Evolutionary conservation across 2,888 invertebrate species (phyloP), one percentile per base, ranked within the genome.

Genomic region (Drosophila formosana): DNA sequence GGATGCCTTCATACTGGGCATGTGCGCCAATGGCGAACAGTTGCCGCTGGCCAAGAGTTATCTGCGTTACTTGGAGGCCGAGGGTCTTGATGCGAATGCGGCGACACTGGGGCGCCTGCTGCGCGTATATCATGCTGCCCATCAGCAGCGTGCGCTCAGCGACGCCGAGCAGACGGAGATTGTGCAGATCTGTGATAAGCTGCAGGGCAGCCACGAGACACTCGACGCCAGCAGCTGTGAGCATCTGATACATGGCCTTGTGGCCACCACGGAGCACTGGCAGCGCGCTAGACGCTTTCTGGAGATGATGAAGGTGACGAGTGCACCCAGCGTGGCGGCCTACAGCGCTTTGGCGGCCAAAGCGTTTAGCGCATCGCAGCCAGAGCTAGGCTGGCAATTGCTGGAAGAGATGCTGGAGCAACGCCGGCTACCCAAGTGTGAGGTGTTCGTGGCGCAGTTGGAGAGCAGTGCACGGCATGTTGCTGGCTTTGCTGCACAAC

Each of bases 211-310:
- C 72, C 94, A 95, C 89, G 93, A 94, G 55, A 86, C 94, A 0
- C 89, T 96, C 53, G 96, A 96, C 91, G 91, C 91, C 13, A 88
- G 85, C 3, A 95, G 95, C 18, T 94, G 94, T 80, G 95, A 95
- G 83, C 92, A 92, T 85, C 91, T 95, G 5, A 93, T 96, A 62
- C 91, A 92, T 67, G 96, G 94, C 0, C 89, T 97, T 3, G 95
- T 95, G 74, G 84, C 94, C 23, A 96, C 96, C 26, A 95, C 96
- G 7, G 90, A 93, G 61, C 92, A 94, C 74, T 96, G 96, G 96
- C 93, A 93, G 77, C 94, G 95, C 65, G 93, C 94, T 43, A 57
- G 94, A 0, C 93, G 94, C 74, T 92, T 96, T 11, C 89, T 96
- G 26, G 93, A 95, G 53, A 94, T 95, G 88, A 93, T 95, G 52